Evolutionary conservation across 2,797 vertebrate species (phyloP).

Genomic region (Xyrichtys novacula): DNA sequence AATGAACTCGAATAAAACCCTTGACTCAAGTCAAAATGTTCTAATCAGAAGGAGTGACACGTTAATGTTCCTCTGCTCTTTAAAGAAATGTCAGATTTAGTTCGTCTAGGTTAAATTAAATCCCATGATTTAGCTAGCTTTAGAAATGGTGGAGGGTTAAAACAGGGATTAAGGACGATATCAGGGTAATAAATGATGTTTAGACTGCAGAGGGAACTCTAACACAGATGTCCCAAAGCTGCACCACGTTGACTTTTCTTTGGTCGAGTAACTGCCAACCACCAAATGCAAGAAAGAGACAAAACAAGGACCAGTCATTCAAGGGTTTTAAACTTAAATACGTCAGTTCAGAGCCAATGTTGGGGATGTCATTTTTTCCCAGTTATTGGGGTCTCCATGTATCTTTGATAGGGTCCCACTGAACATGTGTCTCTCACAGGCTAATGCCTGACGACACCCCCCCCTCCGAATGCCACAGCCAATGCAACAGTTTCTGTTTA

Average conservation of each 20-base stretch:
- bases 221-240: neutral
- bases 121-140: neutral
- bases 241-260: neutral
- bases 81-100: neutral
- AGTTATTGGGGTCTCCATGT: conserved; percentile 28
- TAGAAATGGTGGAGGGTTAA: neutral
- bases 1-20: neutral
- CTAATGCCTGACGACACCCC: conserved; percentile 35
- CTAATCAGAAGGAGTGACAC: too few relatives aligned
- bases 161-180: neutral
- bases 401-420: conserved; percentile 35
- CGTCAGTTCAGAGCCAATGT: too few relatives aligned
- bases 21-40: too few relatives aligned
- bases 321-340: too few relatives aligned
- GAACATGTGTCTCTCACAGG: conserved; percentile 45
- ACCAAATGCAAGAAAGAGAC: neutral
- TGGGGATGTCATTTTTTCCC: conserved; percentile 11
- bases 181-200: neutral
- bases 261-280: neutral
- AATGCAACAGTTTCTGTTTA: conserved; percentile 73
- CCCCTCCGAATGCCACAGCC: conserved; percentile 41
- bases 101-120: neutral
- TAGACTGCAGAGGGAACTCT: neutral
- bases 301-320: too few relatives aligned
- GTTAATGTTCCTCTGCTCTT: too few relatives aligned